These are phyloP conservation scores for Semotilus atromaculatus DNA, from an alignment of 2,797 vertebrate species.

Conservation along the genomic window DNA sequence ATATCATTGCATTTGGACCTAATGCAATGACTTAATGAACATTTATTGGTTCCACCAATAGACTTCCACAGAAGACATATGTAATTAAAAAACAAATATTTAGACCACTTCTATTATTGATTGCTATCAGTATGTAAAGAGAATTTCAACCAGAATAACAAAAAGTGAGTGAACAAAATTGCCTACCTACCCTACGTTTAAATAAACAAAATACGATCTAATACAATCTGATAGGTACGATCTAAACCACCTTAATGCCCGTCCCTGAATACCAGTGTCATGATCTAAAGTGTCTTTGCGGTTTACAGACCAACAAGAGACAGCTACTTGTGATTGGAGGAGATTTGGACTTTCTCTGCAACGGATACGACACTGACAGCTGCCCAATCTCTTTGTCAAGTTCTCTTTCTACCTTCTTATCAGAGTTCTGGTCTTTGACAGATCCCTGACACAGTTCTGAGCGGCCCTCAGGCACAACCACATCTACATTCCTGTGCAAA, in stretches of 20 bases:
- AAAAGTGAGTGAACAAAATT: too few species aligned
- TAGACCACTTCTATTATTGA: too few species aligned
- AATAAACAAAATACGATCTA: too few species aligned
- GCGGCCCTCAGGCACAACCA: conserved; percentile 1
- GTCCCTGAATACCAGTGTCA: background rate
- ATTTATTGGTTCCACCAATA: too few species aligned
- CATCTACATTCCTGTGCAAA: background rate
- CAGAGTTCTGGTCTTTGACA: background rate
- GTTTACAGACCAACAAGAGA: background rate
- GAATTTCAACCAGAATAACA: too few species aligned
- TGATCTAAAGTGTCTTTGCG: background rate
- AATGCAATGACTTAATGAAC: too few species aligned
- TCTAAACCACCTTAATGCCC: background rate
- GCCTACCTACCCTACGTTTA: too few species aligned
- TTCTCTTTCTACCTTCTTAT: background rate
- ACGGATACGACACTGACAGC: background rate
- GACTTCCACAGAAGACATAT: too few species aligned
- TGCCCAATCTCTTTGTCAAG: background rate
- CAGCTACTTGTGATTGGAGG: background rate
- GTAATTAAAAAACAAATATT: too few species aligned
- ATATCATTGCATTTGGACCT: too few species aligned
- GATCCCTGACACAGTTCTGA: background rate
- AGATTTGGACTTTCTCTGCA: background rate
- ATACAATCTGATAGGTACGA: too few species aligned
- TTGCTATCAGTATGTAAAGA: too few species aligned